Evolutionary conservation across 2,797 vertebrate genomes (phyloP).

Genomic region (Sylvia borin): DNA sequence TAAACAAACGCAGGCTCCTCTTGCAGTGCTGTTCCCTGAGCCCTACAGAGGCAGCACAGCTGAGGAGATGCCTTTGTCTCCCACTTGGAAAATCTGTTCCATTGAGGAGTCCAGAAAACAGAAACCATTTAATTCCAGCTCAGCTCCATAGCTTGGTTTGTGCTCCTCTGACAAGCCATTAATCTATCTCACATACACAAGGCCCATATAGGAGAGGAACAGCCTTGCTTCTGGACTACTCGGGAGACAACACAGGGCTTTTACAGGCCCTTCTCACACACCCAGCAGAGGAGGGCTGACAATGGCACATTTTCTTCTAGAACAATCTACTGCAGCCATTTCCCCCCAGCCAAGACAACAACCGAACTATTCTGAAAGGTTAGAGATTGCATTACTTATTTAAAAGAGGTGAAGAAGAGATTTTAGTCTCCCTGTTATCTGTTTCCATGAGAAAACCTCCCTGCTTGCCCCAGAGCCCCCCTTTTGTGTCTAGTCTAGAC

Average conservation of each 20-base stretch:
- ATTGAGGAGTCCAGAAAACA: background rate
- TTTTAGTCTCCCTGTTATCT: background rate
- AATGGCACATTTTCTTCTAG: slow-evolving; percentile 12
- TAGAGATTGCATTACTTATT: background rate
- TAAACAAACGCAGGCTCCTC: background rate
- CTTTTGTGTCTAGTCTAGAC: slow-evolving; percentile 24
- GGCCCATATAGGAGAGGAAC: background rate
- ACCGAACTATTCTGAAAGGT: background rate
- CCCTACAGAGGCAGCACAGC: background rate
- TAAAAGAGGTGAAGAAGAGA: background rate
- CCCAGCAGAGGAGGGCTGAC: background rate
- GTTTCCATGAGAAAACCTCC: background rate
- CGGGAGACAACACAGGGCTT: background rate
- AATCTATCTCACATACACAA: background rate
- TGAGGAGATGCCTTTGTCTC: background rate
- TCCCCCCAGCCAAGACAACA: background rate
- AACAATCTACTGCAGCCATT: background rate
- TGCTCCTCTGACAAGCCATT: background rate
- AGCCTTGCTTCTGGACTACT: background rate
- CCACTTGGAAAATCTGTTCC: background rate
- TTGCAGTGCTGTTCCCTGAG: background rate
- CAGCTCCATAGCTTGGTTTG: background rate
- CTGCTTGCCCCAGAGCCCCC: background rate
- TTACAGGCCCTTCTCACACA: slow-evolving; percentile 3
- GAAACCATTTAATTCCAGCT: background rate